Evolutionary conservation across 2,113 vertebrate genomes (phyloP), one percentile per base, ranked within the genome.

Genomic region (Raja brachyura): DNA sequence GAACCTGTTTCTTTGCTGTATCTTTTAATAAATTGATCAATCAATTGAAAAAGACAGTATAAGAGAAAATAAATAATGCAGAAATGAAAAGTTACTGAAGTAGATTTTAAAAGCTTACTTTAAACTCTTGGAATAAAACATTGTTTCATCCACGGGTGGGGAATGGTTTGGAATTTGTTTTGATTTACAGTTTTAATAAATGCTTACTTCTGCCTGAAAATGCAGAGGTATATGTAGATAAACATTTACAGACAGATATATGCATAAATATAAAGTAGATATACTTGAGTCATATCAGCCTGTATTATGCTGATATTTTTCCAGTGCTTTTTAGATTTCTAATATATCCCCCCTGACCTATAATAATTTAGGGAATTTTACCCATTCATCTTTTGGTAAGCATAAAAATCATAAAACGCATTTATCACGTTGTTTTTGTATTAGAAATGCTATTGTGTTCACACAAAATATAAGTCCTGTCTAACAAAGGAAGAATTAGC

Each of bases 381-480:
- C 20, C 70, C 66, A 92, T 39, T 73, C 83, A 66, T 31, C 59
- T 61, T n/a, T 39, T 73, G 16, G 68, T 25, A 92, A 68, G 20
- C 22, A 5, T 73, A 73, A 73, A 73, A 92, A 73, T 8, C 22
- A 5, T 73, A 73, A 73, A 73, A 92, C 48, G 33, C 18, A 92
- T 73, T 54, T 92, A 54, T 92, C 33, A n/a, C 28, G 63, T 90
- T 90, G 59, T 90, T 90, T 92, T 92, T 74, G 68, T 54, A 54
- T 92, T 74, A 73, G n/a, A 70, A 92, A 73, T 54, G 33, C 66
- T 92, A 92, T 92, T 92, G 90, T 92, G 73, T 92, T 73, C 39
- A 73, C 66, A 74, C 66, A 92, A 73, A 92, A 73, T 54, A 92
- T 16, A 92, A 92, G 48, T 22, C 33, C 63, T 92, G 66, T 48